Evolutionary conservation across 2,113 vertebrate species (phyloP).

Genomic region (Gasterosteus nipponicus): DNA sequence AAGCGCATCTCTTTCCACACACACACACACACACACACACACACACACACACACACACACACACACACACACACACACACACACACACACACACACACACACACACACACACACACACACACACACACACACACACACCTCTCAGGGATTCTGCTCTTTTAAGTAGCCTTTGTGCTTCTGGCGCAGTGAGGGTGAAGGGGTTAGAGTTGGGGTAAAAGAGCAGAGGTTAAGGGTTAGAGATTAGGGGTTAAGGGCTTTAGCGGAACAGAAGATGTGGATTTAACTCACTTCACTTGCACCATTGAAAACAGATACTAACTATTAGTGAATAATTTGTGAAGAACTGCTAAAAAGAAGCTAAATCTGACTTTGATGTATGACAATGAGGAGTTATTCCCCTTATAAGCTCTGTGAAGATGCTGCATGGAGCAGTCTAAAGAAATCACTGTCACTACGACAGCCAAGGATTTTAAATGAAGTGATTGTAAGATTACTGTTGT

Average conservation of each 20-base stretch:
- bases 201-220: conserved; percentile 50
- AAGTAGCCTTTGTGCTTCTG: conserved; percentile 50
- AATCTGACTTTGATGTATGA: conserved; percentile 18
- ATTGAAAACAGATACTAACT: conserved; percentile 35
- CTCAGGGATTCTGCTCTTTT: conserved; percentile 26
- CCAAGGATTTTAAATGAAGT: conserved; percentile 1
- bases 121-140: conserved; percentile 10
- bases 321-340: not conserved
- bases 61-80: conserved; percentile 28
- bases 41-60: conserved; percentile 36
- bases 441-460: conserved; percentile 12
- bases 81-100: conserved; percentile 27
- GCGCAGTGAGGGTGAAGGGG: conserved; percentile 50
- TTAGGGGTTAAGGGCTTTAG: conserved; percentile 59
- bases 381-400: not conserved
- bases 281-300: conserved; percentile 31
- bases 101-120: conserved; percentile 33
- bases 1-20: conserved; percentile 43
- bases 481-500: conserved; percentile 6
- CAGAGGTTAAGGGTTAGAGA: conserved; percentile 57
- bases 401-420: conserved; percentile 1
- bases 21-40: conserved; percentile 28
- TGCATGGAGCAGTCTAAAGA: conserved; percentile 4
- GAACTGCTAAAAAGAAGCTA: not conserved
- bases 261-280: conserved; percentile 31